Evolutionary conservation across 92 coral and sea anemone species (phyloP).

Genomic region (Heteractis magnifica): DNA sequence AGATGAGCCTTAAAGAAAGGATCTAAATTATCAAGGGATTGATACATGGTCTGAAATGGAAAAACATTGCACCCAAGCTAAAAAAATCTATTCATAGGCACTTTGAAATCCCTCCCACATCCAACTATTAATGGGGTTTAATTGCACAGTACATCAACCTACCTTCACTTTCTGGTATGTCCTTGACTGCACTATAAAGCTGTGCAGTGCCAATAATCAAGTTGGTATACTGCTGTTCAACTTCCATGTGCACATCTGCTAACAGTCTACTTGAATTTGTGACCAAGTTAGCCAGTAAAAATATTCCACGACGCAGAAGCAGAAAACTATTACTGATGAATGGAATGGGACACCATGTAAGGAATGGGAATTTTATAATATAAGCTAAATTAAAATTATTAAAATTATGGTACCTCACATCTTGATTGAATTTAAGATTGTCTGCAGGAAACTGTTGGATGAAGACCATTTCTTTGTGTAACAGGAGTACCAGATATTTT

Average conservation of each 20-base stretch:
- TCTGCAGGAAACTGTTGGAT: slow-evolving; percentile 40
- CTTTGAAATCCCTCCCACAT: too few species aligned
- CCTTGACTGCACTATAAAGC: slow-evolving; percentile 65
- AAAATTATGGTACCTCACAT: slow-evolving; percentile 28
- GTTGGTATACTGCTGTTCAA: slow-evolving; percentile 76
- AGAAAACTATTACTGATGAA: slow-evolving; percentile 28
- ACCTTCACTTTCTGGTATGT: slow-evolving; percentile 56
- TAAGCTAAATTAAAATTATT: background rate
- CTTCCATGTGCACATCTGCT: slow-evolving; percentile 73
- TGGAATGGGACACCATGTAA: background rate
- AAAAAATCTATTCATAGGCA: too few species aligned
- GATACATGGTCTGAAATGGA: too few species aligned
- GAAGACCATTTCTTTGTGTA: slow-evolving; percentile 62
- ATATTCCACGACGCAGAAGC: slow-evolving; percentile 70
- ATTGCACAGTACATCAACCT: background rate
- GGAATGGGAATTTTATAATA: background rate
- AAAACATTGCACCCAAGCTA: too few species aligned
- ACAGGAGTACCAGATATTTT: slow-evolving; percentile 74
- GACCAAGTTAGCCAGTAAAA: slow-evolving; percentile 60
- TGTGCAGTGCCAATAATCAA: slow-evolving; percentile 54
- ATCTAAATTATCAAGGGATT: too few species aligned
- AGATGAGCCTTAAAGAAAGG: too few species aligned
- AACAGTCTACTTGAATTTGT: slow-evolving; percentile 60
- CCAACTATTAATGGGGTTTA: too few species aligned
- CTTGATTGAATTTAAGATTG: slow-evolving; percentile 9